phyloP scores from a whole-genome alignment of 2,888 invertebrate genomes.

The Trissoscelio sp. region DNA sequence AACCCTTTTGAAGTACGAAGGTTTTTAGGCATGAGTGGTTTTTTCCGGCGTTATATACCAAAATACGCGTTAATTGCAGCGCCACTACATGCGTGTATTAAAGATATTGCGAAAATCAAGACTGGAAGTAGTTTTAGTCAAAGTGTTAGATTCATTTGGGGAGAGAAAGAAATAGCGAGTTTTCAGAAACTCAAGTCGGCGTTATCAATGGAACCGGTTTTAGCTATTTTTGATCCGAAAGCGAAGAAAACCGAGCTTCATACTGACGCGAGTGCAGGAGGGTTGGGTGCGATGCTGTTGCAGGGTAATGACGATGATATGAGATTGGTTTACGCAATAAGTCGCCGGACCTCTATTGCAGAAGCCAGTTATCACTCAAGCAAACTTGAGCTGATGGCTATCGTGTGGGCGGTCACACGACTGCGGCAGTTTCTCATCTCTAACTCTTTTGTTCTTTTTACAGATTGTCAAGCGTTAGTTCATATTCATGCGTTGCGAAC shows the following conservation, averaged over 20 bases:
- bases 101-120: constrained; percentile 15
- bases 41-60: constrained; percentile 1
- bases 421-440: constrained; percentile 37
- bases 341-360: constrained; percentile 11
- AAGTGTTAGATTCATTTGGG: not conserved
- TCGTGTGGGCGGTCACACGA: constrained; percentile 56
- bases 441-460: constrained; percentile 6
- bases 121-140: not conserved
- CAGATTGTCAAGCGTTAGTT: constrained; percentile 71
- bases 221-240: constrained; percentile 7
- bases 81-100: not conserved
- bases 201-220: constrained; percentile 1
- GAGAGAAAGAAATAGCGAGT: not conserved
- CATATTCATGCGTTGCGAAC: constrained; percentile 64
- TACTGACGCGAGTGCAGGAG: constrained; percentile 19
- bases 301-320: constrained; percentile 43
- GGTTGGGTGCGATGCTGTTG: constrained; percentile 27
- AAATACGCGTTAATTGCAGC: constrained; percentile 8
- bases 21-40: constrained; percentile 36
- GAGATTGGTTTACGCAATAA: constrained; percentile 71
- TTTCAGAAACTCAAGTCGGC: not conserved
- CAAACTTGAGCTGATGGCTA: constrained; percentile 22
- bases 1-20: constrained; percentile 17
- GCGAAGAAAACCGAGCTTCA: constrained; percentile 19
- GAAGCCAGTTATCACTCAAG: constrained; percentile 29